Percentiles rank a stretch among this genome's conserved stretches.
These are phyloP conservation scores for Bergia sp. DNA, from an alignment of 92 coral and sea anemone genomes.

Conservation along the genomic window DNA sequence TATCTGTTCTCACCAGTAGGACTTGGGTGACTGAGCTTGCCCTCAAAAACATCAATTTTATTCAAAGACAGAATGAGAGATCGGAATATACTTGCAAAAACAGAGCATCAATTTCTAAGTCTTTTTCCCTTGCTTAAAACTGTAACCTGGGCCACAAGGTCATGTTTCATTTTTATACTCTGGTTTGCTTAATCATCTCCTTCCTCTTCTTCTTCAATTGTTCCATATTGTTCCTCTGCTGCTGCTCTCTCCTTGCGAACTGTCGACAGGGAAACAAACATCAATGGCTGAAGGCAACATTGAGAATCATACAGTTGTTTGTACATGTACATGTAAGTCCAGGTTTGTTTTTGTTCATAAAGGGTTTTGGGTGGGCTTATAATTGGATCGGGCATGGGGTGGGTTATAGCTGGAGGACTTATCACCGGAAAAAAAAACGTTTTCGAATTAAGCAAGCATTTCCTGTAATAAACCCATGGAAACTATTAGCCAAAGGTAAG, in stretches of 20 bases:
- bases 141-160: not conserved
- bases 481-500: too few species aligned
- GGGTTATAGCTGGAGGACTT: too few species aligned
- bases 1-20: not conserved
- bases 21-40: not conserved
- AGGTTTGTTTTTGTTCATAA: not conserved
- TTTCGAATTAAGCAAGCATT: too few species aligned
- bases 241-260: conserved; percentile 32
- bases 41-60: not conserved
- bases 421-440: too few species aligned
- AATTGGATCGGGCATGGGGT: not conserved
- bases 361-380: not conserved
- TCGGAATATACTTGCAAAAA: not conserved
- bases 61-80: too few species aligned
- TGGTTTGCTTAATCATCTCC: not conserved
- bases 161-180: not conserved
- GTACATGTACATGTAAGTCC: too few species aligned
- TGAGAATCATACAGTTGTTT: too few species aligned
- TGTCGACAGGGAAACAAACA: not conserved
- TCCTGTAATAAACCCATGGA: too few species aligned
- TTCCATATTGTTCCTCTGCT: conserved; percentile 1
- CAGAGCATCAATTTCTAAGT: not conserved
- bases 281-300: not conserved
- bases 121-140: not conserved
- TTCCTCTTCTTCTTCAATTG: conserved; percentile 4